Evolutionary conservation across 2,797 vertebrate species (phyloP), one percentile per base, ranked within the genome.

Genomic region (Clamator glandarius): DNA sequence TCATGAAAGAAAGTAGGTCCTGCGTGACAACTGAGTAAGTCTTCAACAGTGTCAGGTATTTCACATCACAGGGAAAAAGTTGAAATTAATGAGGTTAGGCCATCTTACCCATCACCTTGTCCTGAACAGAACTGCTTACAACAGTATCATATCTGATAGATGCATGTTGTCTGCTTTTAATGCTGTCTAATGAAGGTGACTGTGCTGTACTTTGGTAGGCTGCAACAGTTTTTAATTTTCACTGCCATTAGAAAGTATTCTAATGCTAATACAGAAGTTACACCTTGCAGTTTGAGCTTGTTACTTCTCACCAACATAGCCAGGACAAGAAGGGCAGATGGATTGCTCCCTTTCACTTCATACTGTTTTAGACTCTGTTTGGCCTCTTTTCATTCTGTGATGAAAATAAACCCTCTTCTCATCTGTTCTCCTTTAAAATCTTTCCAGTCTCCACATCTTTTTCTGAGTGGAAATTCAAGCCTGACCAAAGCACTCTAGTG

Each of bases 151-250:
- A 62, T 68, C 64, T 67, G 52, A 84, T 15, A 77, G 54, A 68
- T 29, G 5, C 58, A 24, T 12, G 17, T 28, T 82, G 15, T 44
- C 78, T 74, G 35, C 29, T 67, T 42, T 36, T 77, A 63, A 70
- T 0, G 0, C 35, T 68, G 46, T 21, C 44, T 87, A 76, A 82
- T 15, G 50, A 83, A 81, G 80, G 72, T 80, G 84, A 83, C 57
- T 91, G 85, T 5, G 2, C 69, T 84, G 51, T 67, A 1, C 39
- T 74, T 80, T 39, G 7, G n/a, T 51, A 72, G 35, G 54, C 39
- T 63, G 36, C 63, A 84, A 67, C 2, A 61, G 42, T 28, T 86
- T 62, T 59, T 91, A 24, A 76, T 92, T 92, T 92, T 63, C 52
- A 62, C 16, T 88, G 66, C 29, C 33, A 44, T 42, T 63, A 79